Base-by-base conservation (phyloP, 2,888 invertebrate species). In the Drosophila falleni region DNA sequence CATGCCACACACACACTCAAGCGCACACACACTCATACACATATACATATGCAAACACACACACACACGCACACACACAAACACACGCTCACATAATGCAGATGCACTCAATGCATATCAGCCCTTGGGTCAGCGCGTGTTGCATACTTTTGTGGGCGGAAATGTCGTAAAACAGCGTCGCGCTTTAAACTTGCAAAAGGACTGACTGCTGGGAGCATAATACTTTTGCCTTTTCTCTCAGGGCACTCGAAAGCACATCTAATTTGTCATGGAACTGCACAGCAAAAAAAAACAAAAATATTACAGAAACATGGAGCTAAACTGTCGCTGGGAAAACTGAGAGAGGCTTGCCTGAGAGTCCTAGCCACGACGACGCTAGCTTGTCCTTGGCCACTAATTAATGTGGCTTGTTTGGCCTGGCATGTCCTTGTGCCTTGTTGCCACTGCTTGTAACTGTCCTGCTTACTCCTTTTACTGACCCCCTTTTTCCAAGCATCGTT, bases 331-430 rank as follows among this genome's bases (percentile, higher is more conserved):
- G 11, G 15, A 10, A 10, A 15, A 35, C 44, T 35, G 56, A 13
- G n/a, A 13, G 42, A n/a, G 11, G 16, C 23, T 23, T 23, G 23
- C 2, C 23, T 23, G 49, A 37, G 49, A 46, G 35, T 31, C 19
- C 47, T 23, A 29, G 39, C 44, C 53, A 44, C 37, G 51, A 44
- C 37, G 51, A 50, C 56, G 60, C 51, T 29, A 42, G 68, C 67
- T 68, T 78, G 87, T 81, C 72, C 87, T 83, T 83, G 87, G 84
- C 81, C 89, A 88, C 87, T 84, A 84, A 88, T 84, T 88, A 84
- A 88, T 84, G 83, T 89, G 72, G 78, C 84, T 87, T 88, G 89
- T 84, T 83, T 74, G 70, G 65, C 60, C 76, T 71, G 54, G 61
- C 70, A 71, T 50, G 80, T 65, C 65, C 67, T 63, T 54, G 61